Evolutionary conservation across 2,888 invertebrate genomes (phyloP).

Genomic region (Salticus scenicus): DNA sequence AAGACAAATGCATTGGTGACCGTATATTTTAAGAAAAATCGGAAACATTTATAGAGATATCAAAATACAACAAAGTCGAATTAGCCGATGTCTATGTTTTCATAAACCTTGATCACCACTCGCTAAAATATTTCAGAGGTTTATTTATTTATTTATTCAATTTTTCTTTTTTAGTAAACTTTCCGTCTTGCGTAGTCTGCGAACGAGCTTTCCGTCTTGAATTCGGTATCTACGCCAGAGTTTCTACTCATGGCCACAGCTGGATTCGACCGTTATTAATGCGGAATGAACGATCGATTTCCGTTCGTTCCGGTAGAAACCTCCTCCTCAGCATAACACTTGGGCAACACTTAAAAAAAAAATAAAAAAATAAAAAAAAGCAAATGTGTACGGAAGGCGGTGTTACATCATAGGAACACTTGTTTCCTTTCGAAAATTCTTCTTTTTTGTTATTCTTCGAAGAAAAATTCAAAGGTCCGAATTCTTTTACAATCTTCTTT

Average conservation of each 20-base stretch:
- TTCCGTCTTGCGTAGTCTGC: conserved; percentile 24
- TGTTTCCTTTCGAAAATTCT: conserved; percentile 44
- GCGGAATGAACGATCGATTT: conserved; percentile 67
- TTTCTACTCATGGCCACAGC: conserved; percentile 62
- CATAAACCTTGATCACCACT: no score
- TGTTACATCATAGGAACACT: conserved; percentile 63
- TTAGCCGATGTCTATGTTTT: no score
- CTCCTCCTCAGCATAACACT: conserved; percentile 25
- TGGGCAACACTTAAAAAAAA: conserved; percentile 44
- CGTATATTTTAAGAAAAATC: no score
- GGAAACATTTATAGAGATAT: no score
- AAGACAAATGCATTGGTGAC: no score
- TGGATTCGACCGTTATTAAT: conserved; percentile 67
- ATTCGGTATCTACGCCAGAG: conserved; percentile 28
- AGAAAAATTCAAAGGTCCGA: conserved; percentile 52
- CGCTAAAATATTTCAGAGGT: no score
- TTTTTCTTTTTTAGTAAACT: background rate
- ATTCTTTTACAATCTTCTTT: conserved; percentile 31
- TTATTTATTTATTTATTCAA: no score
- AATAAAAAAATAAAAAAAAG: conserved; percentile 29
- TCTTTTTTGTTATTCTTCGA: conserved; percentile 29
- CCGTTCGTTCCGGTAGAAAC: conserved; percentile 35
- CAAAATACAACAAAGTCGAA: no score
- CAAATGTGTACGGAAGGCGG: conserved; percentile 48
- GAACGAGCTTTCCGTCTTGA: conserved; percentile 12